Evolutionary conservation across 2,797 vertebrate species (phyloP).

Genomic region (Lepus townsendii): DNA sequence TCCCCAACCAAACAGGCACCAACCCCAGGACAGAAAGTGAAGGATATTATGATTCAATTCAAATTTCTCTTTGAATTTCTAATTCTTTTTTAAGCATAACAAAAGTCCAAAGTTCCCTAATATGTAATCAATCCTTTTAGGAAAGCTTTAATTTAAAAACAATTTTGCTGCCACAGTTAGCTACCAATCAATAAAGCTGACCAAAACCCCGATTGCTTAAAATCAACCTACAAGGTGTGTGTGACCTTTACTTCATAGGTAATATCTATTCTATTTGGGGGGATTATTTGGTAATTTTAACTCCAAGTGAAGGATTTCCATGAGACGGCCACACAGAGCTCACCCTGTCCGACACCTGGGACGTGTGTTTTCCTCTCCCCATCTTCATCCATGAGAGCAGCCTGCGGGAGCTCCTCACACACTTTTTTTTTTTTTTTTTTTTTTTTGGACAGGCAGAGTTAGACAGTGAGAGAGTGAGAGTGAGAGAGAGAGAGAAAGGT

Average conservation of each 20-base stretch:
- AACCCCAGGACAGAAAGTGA: neutral
- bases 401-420: too few species aligned
- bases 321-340: neutral
- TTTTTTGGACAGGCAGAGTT: too few species aligned
- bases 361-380: too few species aligned
- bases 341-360: too few species aligned
- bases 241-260: neutral
- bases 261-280: neutral
- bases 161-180: conserved; percentile 1
- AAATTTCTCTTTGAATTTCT: conserved; percentile 36
- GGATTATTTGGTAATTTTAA: neutral
- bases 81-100: conserved; percentile 47
- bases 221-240: neutral
- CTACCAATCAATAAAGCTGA: conserved; percentile 16
- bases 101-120: conserved; percentile 29
- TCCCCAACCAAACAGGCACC: neutral
- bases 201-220: neutral
- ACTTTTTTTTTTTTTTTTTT: too few species aligned
- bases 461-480: too few species aligned
- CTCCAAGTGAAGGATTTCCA: neutral
- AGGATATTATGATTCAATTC: neutral
- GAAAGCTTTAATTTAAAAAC: conserved; percentile 45
- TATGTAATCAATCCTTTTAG: neutral
- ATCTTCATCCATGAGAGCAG: too few species aligned
- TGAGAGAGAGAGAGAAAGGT: too few species aligned